phyloP scores from a whole-genome alignment of 2,113 vertebrate genomes.

The Crotalus tigris region DNA sequence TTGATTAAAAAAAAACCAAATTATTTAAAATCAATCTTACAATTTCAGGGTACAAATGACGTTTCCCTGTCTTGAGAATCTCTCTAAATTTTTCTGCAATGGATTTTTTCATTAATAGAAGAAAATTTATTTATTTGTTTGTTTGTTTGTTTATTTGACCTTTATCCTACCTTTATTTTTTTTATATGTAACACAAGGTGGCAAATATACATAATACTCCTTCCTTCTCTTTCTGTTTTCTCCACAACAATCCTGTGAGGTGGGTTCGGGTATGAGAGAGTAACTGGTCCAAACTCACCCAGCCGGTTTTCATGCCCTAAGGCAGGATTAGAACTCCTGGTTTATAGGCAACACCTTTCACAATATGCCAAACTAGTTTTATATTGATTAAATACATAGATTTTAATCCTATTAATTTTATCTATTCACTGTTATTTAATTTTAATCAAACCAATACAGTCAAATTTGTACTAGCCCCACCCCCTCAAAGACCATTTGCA shows the following conservation, averaged over 20 bases:
- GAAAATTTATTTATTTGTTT: neutral
- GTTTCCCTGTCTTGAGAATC: neutral
- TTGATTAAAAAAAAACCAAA: neutral
- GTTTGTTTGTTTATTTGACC: neutral
- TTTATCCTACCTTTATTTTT: neutral
- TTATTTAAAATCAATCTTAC: neutral
- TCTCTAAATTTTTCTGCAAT: neutral
- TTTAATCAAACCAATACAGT: neutral
- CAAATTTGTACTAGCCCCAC: neutral
- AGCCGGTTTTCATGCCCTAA: neutral
- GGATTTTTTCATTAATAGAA: neutral
- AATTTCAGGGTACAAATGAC: neutral
- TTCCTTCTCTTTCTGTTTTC: too few species aligned
- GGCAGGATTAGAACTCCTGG: neutral
- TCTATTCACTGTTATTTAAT: neutral
- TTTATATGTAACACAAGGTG: too few species aligned
- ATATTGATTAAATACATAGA: neutral
- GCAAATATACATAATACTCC: too few species aligned
- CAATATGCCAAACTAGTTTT: neutral
- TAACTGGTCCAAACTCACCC: neutral
- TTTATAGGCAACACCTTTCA: neutral
- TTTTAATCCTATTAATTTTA: neutral
- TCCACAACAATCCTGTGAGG: too few species aligned
- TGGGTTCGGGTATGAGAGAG: neutral
- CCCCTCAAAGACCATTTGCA: neutral